Conservation (phyloP, 2,113 vertebrate genomes). For the Pithys albifrons region DNA sequence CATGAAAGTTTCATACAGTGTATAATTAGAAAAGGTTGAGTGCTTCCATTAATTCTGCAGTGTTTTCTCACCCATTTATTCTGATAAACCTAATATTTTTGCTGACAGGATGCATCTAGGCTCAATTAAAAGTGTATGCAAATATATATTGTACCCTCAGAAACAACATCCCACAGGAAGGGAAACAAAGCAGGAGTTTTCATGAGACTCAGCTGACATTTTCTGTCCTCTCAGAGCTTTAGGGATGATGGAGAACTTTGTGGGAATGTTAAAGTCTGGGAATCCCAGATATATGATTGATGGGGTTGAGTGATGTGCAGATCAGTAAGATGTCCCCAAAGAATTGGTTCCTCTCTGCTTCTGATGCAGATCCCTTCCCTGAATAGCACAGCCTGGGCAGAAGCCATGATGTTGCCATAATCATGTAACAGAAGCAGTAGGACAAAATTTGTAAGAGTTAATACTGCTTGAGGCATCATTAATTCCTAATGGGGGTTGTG, state of each 20-base stretch:
- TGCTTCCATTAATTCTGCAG: slow-evolving; percentile 23
- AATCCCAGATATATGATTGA: neutral
- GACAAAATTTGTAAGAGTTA: neutral
- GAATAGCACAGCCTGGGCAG: neutral
- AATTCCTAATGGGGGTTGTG: neutral
- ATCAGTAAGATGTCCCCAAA: neutral
- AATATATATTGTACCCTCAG: neutral
- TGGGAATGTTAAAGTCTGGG: neutral
- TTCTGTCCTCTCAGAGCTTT: neutral
- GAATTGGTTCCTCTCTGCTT: neutral
- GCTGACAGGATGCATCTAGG: neutral
- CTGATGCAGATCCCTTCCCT: neutral
- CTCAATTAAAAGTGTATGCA: neutral
- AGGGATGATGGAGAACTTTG: neutral
- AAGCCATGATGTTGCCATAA: neutral
- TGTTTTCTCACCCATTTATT: neutral
- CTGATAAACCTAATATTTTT: neutral
- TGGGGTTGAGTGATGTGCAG: neutral
- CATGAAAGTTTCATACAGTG: slow-evolving; percentile 22
- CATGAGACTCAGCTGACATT: neutral
- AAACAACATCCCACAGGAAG: neutral
- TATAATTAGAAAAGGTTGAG: slow-evolving; percentile 37
- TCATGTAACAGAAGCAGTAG: neutral
- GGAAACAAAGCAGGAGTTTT: neutral
- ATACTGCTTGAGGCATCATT: neutral